Conservation (phyloP, 2,888 invertebrate genomes). For the Xanthorhoe spadicearia region DNA sequence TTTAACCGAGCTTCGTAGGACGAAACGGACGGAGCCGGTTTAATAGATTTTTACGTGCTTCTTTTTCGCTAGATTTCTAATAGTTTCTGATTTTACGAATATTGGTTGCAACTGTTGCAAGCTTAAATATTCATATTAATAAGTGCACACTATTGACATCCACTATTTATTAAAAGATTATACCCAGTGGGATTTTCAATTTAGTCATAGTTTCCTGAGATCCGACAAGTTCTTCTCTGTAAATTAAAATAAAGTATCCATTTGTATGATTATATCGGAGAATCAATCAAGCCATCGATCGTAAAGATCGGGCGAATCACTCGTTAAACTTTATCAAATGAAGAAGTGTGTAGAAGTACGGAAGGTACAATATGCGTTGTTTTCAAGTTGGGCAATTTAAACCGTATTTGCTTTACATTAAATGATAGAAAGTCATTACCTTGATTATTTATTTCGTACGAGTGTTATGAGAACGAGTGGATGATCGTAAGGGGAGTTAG, state of each 20-base stretch:
- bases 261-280: neutral
- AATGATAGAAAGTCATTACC: too few relatives aligned
- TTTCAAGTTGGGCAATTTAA: too few relatives aligned
- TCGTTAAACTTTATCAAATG: too few relatives aligned
- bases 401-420: too few relatives aligned
- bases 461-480: too few relatives aligned
- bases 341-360: too few relatives aligned
- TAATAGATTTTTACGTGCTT: conserved; percentile 37
- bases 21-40: conserved; percentile 26
- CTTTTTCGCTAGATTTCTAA: conserved; percentile 32
- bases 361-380: too few relatives aligned
- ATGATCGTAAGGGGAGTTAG: too few relatives aligned
- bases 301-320: neutral
- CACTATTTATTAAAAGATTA: neutral
- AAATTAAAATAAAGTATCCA: neutral
- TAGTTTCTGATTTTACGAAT: conserved; percentile 4
- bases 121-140: neutral
- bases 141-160: neutral
- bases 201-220: neutral
- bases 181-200: neutral
- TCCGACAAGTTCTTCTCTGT: too few relatives aligned
- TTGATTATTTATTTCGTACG: too few relatives aligned
- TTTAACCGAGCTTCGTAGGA: conserved; percentile 25
- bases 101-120: neutral
- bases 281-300: neutral